Base-by-base conservation (phyloP, 2,113 vertebrate genomes). In the Prietella phreatophila region DNA sequence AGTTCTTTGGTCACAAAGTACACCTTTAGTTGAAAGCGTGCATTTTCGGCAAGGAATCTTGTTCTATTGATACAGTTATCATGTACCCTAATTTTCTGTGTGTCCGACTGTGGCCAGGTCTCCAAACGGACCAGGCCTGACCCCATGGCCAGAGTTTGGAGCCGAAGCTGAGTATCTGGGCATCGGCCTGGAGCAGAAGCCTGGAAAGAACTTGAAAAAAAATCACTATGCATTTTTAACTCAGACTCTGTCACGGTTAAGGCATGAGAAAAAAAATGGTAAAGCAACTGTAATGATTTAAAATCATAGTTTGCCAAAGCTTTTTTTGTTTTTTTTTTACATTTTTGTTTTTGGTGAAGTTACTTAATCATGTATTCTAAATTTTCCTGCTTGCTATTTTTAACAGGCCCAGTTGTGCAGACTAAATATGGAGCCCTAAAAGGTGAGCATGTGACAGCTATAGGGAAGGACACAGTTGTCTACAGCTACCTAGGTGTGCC, bases 401-500 rank as follows among this genome's bases (percentile, higher is more conserved):
- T 67, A 30, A 86, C 90, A 84, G 85, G 87, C n/a, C 95, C 93
- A 25, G 89, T 97, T 91, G 93, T 97, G 11, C 93, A 92, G 3
- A 92, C 94, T 1, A 39, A 92, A 15, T 91, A 92, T 0, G 97
- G 97, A 2, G 58, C 2, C 39, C 92, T 99, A 82, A 91, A 5
- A 88, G 97, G 97, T 33, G 93, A 79, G 10, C 93, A 94, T 1
- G 1, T 91, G 14, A 88, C 58, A 0, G 93, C 95, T 83, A 96
- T 94, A 84, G 95, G 92, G 8, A 94, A 92, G 0, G 89, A 94
- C 11, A 93, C 84, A n/a, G 89, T 88, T 15, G 94, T 96, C 17
- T 89, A 96, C 79, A 90, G 82, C 61, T 98, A 96, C 91, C 93
- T 97, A 71, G 96, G 95, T 9, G 92, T 97, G 86, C 97, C 97